Percentiles rank a stretch among this genome's conserved stretches.
Conservation (phyloP, 2,113 vertebrate species). For the Hemicordylus capensis region DNA sequence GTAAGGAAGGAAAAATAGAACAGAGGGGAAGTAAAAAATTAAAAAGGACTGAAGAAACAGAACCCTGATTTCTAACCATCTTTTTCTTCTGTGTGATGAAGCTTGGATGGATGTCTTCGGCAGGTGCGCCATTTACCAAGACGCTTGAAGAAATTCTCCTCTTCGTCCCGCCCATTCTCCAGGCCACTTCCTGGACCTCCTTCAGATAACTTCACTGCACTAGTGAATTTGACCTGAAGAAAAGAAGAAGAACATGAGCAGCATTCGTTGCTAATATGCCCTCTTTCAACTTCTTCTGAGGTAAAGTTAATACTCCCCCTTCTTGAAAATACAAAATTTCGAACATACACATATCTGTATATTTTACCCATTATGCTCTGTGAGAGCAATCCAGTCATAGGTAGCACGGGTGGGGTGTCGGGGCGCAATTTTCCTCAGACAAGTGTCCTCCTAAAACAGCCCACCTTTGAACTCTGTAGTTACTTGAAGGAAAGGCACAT, state of each 20-base stretch:
- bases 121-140: conserved; percentile 96
- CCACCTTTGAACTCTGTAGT: no score
- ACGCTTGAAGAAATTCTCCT: conserved; percentile 99
- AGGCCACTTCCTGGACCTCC: conserved; percentile 81
- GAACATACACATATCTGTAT: background rate
- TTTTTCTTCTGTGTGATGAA: conserved; percentile 94
- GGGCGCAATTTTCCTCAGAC: no score
- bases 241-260: conserved; percentile 16
- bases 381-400: background rate
- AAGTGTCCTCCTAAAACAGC: no score
- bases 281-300: background rate
- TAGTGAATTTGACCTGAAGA: conserved; percentile 95
- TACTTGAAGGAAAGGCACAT: no score
- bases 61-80: conserved; percentile 86
- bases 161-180: conserved; percentile 94
- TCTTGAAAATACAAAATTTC: background rate
- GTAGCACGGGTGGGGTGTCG: no score
- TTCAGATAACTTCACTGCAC: conserved; percentile 95
- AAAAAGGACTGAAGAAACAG: conserved; percentile 71
- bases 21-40: conserved; percentile 32
- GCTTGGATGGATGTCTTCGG: conserved; percentile 90
- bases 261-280: background rate
- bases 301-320: background rate
- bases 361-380: background rate
- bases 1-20: background rate